Conservation (phyloP, 2,113 vertebrate species). For the Lethenteron camtschaticum region DNA sequence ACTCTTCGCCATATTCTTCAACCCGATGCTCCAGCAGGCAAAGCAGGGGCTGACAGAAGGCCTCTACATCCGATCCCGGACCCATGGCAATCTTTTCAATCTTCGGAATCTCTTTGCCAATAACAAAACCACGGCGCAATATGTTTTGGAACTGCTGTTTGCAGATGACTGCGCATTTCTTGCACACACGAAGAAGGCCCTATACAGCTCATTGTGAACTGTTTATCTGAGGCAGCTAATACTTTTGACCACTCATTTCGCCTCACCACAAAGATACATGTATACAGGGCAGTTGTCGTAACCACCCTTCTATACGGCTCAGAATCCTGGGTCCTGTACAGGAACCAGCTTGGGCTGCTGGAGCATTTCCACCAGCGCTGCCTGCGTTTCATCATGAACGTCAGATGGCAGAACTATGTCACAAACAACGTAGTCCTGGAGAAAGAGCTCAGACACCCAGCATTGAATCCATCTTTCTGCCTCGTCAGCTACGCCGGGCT, state of each 20-base stretch:
- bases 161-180: too few species aligned
- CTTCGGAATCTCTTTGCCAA: too few species aligned
- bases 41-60: neutral
- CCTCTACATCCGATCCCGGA: neutral
- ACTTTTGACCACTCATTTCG: neutral
- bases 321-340: neutral
- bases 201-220: too few species aligned
- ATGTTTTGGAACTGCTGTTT: too few species aligned
- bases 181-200: too few species aligned
- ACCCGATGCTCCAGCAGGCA: neutral
- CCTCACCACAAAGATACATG: neutral
- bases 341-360: neutral
- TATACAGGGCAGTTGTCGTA: neutral
- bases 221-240: too few species aligned
- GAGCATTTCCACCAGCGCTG: constrained; percentile 1
- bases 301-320: neutral
- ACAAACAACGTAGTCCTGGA: too few species aligned
- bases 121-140: too few species aligned
- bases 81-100: neutral
- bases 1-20: neutral
- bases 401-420: too few species aligned
- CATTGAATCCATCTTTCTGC: too few species aligned
- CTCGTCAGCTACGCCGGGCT: too few species aligned
- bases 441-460: too few species aligned
- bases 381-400: constrained; percentile 1